Evolutionary conservation across 2,888 invertebrate species (phyloP), one percentile per base, ranked within the genome.

Genomic region (Conchocele bisecta): DNA sequence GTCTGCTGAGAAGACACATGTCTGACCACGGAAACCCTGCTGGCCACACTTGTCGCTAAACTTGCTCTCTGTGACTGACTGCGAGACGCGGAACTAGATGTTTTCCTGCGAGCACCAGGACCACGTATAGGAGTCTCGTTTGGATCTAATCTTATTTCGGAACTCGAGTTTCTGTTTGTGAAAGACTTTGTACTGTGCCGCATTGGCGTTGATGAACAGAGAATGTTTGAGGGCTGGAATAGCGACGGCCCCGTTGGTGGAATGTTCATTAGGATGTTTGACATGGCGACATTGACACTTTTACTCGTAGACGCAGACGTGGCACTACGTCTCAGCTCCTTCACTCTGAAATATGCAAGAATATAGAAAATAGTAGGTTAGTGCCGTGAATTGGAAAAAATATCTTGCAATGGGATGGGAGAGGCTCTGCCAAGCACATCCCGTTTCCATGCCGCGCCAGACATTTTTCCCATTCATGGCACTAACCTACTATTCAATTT

Each of bases 191-290:
- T 67, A 20, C 72, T 66, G 44, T 75, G 77, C 61, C 83, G 76
- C 75, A 85, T 82, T 11, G 88, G 88, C 7, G 88, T 88, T 15
- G 88, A 88, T 11, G 85, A 86, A 63, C 85, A 86, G 13, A 85
- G 67, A 37, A 88, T 83, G 50, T 85, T 87, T 39, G 84, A 83
- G 5, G 88, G 88, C 60, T 88, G 86, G 65, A 88, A 88, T 22
- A 84, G 71, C 20, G 86, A 83, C 11, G 87, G 86, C 6, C 83
- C 83, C 24, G 84, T 79, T n/a, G 83, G 79, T 15, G 87, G 87
- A 50, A 87, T 87, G 67, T 87, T 87, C 84, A 87, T 84, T 31
- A 87, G 64, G 15, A 86, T 81, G 54, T 85, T 83, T 37, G 78
- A 76, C 67, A 80, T 72, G 11, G 76, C 80, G 51, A 84, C 81